Conservation (phyloP, 2,888 invertebrate genomes). For the Torymus auratus region DNA sequence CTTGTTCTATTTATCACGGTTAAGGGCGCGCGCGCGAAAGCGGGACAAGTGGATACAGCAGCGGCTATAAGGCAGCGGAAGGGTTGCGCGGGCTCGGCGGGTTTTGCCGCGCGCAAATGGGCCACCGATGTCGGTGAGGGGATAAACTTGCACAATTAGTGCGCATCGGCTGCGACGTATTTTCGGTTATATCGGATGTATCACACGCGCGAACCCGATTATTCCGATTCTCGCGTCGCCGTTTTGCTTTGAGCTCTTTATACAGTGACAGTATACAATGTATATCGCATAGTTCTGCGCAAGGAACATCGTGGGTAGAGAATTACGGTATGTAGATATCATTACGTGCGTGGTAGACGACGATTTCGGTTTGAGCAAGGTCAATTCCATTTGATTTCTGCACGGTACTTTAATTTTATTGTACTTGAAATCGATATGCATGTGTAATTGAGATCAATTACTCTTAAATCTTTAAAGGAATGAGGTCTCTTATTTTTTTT, state of each 20-base stretch:
- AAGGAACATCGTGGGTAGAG: too few relatives aligned
- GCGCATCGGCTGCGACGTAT: background rate
- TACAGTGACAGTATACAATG: too few relatives aligned
- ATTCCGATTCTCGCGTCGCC: background rate
- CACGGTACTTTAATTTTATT: too few relatives aligned
- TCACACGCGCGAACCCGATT: constrained; percentile 12
- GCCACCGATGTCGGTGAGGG: too few relatives aligned
- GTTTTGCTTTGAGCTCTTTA: too few relatives aligned
- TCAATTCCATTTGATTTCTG: background rate
- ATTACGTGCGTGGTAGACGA: too few relatives aligned
- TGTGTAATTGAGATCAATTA: background rate
- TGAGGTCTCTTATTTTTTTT: too few relatives aligned
- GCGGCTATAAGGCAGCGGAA: background rate
- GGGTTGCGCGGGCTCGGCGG: background rate
- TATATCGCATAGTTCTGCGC: too few relatives aligned
- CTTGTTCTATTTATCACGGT: constrained; percentile 69
- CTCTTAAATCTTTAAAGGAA: background rate
- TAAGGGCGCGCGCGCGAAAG: constrained; percentile 39
- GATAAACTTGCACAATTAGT: constrained; percentile 48
- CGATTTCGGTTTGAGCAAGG: too few relatives aligned
- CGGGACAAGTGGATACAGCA: constrained; percentile 14
- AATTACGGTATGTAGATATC: too few relatives aligned
- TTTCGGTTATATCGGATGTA: constrained; percentile 28
- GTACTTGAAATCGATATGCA: too few relatives aligned
- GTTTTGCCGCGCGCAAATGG: too few relatives aligned